A percentile compares a stretch with the other conserved stretches of the same genome.
phyloP scores from a whole-genome alignment of 2,113 vertebrate genomes.

The Cynocephalus volans region DNA sequence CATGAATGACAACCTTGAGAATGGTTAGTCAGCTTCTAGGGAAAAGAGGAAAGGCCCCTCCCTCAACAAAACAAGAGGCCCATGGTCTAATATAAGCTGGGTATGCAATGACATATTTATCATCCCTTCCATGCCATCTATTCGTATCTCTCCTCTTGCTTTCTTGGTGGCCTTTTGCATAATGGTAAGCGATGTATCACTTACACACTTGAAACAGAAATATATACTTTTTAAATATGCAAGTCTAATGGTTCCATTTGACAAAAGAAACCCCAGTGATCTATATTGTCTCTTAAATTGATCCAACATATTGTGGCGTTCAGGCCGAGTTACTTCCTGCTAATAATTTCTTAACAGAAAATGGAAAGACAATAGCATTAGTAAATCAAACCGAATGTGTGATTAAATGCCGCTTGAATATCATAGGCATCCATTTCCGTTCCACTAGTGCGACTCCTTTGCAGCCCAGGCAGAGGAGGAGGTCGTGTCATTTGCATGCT shows the following conservation, averaged over 20 bases:
- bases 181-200: constrained; percentile 65
- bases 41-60: constrained; percentile 43
- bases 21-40: constrained; percentile 71
- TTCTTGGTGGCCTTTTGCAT: constrained; percentile 82
- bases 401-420: constrained; percentile 85
- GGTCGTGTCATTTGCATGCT: constrained; percentile 80
- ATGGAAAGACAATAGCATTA: constrained; percentile 86
- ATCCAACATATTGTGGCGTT: constrained; percentile 80
- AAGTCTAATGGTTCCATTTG: constrained; percentile 82
- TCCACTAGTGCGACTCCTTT: constrained; percentile 72
- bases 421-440: constrained; percentile 77
- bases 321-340: constrained; percentile 82
- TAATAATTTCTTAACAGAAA: constrained; percentile 86
- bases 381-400: constrained; percentile 89
- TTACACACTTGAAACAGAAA: constrained; percentile 76
- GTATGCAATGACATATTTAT: constrained; percentile 42
- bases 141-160: constrained; percentile 70
- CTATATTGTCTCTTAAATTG: constrained; percentile 85
- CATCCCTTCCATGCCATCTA: background rate
- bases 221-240: constrained; percentile 84
- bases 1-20: background rate
- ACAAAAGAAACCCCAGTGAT: constrained; percentile 85
- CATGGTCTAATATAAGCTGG: background rate
- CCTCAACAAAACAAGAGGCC: constrained; percentile 61
- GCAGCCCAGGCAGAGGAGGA: constrained; percentile 59